Evolutionary conservation across 2,888 invertebrate species (phyloP).

Genomic region (Torymus aiolomorphi): DNA sequence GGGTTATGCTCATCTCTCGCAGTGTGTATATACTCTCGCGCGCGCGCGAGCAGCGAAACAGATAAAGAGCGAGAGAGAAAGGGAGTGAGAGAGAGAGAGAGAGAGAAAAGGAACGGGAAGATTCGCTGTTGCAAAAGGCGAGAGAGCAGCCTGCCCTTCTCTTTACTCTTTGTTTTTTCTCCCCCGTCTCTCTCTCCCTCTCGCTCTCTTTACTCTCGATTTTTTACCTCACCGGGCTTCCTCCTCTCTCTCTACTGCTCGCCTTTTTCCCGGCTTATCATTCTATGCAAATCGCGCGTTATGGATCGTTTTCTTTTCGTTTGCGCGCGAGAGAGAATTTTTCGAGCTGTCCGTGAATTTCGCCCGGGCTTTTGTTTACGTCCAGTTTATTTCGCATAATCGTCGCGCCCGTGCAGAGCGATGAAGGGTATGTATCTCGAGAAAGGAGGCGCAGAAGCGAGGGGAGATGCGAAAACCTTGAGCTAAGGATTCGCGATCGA

Average conservation of each 20-base stretch:
- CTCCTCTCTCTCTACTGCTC: constrained; percentile 1
- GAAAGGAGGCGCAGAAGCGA: not conserved
- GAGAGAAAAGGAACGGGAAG: constrained; percentile 25
- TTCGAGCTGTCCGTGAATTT: constrained; percentile 32
- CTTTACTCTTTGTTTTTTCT: constrained; percentile 21
- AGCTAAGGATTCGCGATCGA: not conserved
- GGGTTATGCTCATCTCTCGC: constrained; percentile 44
- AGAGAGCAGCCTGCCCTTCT: constrained; percentile 30
- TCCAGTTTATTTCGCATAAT: constrained; percentile 11
- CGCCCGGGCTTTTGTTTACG: constrained; percentile 30
- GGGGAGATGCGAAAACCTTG: constrained; percentile 14
- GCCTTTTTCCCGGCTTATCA: constrained; percentile 17
- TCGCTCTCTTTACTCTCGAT: constrained; percentile 13
- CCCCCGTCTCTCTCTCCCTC: constrained; percentile 31
- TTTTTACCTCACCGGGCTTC: constrained; percentile 15
- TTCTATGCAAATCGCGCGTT: constrained; percentile 49
- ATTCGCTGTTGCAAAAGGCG: constrained; percentile 41
- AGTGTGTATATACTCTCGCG: not conserved
- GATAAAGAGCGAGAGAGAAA: constrained; percentile 33
- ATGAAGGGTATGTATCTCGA: constrained; percentile 12
- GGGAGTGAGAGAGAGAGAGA: not conserved
- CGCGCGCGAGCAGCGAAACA: constrained; percentile 30
- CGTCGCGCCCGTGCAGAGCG: not conserved
- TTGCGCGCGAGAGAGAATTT: constrained; percentile 11
- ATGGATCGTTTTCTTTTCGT: constrained; percentile 15